Base-by-base conservation (phyloP, 2,888 invertebrate species). In the Idaea biselata region DNA sequence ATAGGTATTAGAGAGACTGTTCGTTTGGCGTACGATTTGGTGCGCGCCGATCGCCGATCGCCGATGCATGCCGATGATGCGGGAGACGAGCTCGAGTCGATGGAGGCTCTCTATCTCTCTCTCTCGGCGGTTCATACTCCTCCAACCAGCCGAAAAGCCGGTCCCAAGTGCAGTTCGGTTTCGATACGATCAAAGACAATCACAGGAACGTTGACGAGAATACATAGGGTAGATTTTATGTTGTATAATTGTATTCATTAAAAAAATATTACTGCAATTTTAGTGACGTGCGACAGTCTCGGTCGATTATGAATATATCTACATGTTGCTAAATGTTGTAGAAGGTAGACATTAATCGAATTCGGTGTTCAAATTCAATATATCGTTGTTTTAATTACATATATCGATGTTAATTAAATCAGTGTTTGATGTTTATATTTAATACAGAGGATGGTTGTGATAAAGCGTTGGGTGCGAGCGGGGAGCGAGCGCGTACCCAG, bases 401-500 rank as follows among this genome's bases (percentile, higher is more conserved):
- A 60, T 72, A 68, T 73, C 60, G 68, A 68, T 73, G 71, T 70
- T 68, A 60, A 53, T 61, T 25, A 25, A 25, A 25, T 75, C 66
- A 67, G 31, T 61, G 59, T 56, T 56, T 61, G 63, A 68, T 65
- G 11, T 67, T 59, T 61, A 63, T 58, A 66, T 59, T 62, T 73
- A 76, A 69, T 75, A 73, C 69, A 75, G 73, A 73, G 75, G 74
- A 75, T 68, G 78, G 78, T 75, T 75, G 76, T 76, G 77, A 77
- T 53, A 61, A 58, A 60, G 64, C 63, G 44, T 44, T 44, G 54
- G 59, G 16, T 55, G 33, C 63, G 59, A 58, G 60, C 25, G 33
- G 16, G 44, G n/a, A n/a, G 59, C 63, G 60, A 62, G 67, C 73
- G 75, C 70, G 64, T 60, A 59, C 69, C 17, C 60, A 61, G 65